These are phyloP conservation scores for Aphis craccivora DNA, from an alignment of 1,140 invertebrate genomes.

Conservation along the genomic window DNA sequence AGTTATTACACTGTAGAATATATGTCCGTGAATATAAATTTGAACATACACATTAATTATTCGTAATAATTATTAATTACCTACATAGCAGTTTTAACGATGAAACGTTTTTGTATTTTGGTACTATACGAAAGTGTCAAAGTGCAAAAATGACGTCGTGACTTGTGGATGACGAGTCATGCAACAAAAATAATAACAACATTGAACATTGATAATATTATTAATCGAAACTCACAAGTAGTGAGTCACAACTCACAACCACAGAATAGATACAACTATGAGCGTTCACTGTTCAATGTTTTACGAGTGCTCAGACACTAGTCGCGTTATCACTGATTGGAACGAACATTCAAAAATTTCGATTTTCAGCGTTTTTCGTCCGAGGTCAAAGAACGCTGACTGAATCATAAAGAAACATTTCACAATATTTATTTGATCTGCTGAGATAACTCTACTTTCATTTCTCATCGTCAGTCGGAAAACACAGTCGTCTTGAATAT, in stretches of 20 bases:
- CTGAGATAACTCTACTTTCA: not conserved
- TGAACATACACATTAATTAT: not conserved
- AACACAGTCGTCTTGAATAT: not conserved
- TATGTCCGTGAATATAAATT: not conserved
- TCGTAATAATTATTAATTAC: not conserved
- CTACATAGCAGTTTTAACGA: not conserved
- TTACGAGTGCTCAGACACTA: not conserved
- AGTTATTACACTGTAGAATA: no score
- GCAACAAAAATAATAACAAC: not conserved
- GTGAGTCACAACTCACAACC: no score
- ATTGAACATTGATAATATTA: no score
- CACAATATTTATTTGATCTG: not conserved
- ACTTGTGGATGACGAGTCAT: not conserved
- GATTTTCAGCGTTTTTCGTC: not conserved
- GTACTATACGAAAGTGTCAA: not conserved
- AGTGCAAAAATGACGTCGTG: not conserved
- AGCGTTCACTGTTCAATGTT: not conserved
- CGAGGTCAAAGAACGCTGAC: not conserved
- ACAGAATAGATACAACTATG: no score
- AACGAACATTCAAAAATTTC: not conserved
- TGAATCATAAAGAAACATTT: not conserved
- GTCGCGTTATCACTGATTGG: not conserved
- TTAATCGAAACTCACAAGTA: no score
- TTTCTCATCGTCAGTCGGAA: not conserved
- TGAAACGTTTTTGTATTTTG: not conserved